Base-by-base conservation (phyloP, 1,140 invertebrate genomes). In the Uloborus diversus region DNA sequence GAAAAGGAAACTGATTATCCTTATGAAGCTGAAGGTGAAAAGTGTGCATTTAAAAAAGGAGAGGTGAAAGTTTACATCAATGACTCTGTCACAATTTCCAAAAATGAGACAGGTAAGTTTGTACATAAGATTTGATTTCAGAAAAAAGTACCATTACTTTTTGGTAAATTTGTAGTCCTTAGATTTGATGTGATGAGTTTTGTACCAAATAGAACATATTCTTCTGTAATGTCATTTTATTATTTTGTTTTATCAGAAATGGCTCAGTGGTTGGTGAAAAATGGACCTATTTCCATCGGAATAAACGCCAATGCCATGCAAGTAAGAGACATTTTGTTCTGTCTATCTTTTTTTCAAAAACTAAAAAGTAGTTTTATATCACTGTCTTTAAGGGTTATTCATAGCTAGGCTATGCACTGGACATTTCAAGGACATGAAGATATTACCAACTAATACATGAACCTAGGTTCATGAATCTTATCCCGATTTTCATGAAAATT, bases 271-370 rank as follows among this genome's bases (percentile, higher is more conserved):
- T 88, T 99, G 0, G 89, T 93, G 1, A 86, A 91, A 81, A 96
- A 99, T 88, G 97, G 97, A 47, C 97, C 97, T 0, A 96, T 99
- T 82, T 96, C 96, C 13, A 97, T 99, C 86, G 97, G 93, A 23
- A 94, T 99, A 66, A 99, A 99, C 87, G 97, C 98, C 0, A 97
- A 97, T 88, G 95, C 95, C 1, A 98, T 99, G 94, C 95, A 97
- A 87, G 89, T 90, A 83, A 83, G 80, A 42, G 4, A 25, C 28
- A 25, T 57, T 57, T 57, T 25, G 23, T 20, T 20, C 23, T 56
- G 14, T 25, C 23, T 42, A 42, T 7, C n/a, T 9, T 59, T 59
- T 59, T 9, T 59, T 30, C 57, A 59, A 49, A n/a, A 14, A 14
- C 14, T 49, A 49, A 49, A 14, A 49, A 49, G 47, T 14, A 14